Conservation (phyloP, 2,113 vertebrate genomes). For the Guaruba guarouba region DNA sequence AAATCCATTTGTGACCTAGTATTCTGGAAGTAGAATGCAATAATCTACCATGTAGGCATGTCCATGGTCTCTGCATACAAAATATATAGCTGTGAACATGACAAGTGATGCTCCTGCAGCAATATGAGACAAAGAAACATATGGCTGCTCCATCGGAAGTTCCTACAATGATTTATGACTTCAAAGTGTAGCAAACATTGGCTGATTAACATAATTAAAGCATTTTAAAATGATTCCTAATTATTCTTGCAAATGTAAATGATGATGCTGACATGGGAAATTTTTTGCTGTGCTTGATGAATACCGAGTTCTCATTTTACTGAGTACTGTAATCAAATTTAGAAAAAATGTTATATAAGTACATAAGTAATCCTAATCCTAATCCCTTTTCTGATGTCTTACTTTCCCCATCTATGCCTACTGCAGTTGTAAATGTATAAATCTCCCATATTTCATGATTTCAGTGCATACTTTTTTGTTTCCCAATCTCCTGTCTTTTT, state of each 20-base stretch:
- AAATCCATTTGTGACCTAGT: background rate
- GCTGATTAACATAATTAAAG: conserved; percentile 37
- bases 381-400: conserved; percentile 51
- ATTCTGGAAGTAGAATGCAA: background rate
- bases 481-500: background rate
- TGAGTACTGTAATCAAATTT: conserved; percentile 52
- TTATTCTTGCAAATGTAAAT: conserved; percentile 33
- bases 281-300: background rate
- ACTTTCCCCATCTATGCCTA: conserved; percentile 35
- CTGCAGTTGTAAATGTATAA: conserved; percentile 41
- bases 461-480: background rate
- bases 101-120: conserved; percentile 22
- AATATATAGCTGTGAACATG: background rate
- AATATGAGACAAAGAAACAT: conserved; percentile 16
- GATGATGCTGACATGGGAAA: background rate
- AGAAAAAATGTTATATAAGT: conserved; percentile 35
- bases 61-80: background rate
- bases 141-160: background rate
- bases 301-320: conserved; percentile 38
- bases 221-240: conserved; percentile 24
- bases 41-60: background rate
- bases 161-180: conserved; percentile 1
- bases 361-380: conserved; percentile 44
- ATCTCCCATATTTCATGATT: conserved; percentile 45
- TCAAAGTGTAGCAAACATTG: conserved; percentile 10